Base-by-base conservation (phyloP, 2,113 vertebrate species). In the Cettia cetti region DNA sequence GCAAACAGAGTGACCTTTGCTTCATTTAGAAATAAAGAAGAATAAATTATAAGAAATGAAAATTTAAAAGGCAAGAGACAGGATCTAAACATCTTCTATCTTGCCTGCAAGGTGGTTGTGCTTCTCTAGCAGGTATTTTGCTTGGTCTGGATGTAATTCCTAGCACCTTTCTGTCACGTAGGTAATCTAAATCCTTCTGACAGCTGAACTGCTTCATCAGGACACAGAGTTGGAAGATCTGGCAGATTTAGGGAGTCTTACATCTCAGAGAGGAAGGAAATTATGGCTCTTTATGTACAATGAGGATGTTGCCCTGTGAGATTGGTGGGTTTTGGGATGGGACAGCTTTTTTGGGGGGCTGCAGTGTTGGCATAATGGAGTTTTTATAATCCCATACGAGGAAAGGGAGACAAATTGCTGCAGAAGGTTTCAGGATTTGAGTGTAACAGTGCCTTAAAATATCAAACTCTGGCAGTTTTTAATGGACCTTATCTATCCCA, bases 111-210 rank as follows among this genome's bases (percentile, higher is more conserved):
- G 13, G 31, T 24, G 8, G 6, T 21, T 65, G 63, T 44, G 6
- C 44, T 71, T 76, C 37, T 71, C 24, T 49, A 60, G 69, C 0
- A 0, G 50, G 15, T 57, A 3, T 89, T 83, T 89, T 68, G 28
- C 44, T 52, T n/a, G 45, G 26, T 52, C 39, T 75, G 49, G 3
- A 0, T 30, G 49, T 75, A 31, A 19, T 80, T 91, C 40, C 65
- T 53, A 60, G 45, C 54, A 21, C 10, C 35, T 87, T 78, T 57
- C 28, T 13, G 2, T 89, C 0, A 0, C 3, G 3, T 5, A 14
- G n/a, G 26, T 63, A 42, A 11, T 74, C 22, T 0, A 0, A 2
- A 44, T 90, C 37, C 7, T 16, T 71, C 21, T 63, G 86, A 37
- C 47, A 56, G 70, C 47, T 71, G 40, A 68, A 10, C 33, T 31